Percentiles rank a stretch among this genome's conserved stretches.
Conservation (phyloP, 2,797 vertebrate species). For the Acropternis orthonyx region DNA sequence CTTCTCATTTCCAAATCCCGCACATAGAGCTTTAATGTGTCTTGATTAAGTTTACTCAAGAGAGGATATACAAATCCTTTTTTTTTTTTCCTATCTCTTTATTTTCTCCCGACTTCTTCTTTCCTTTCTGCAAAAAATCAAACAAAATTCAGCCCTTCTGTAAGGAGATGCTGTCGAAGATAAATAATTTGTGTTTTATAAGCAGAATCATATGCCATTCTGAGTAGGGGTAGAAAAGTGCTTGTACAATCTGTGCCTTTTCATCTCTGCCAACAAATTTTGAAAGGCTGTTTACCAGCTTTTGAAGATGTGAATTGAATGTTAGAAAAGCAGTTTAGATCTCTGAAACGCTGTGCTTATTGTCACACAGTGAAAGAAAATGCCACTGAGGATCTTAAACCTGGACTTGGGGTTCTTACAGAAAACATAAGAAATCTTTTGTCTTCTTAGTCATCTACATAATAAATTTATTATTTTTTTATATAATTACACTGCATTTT, state of each 20-base stretch:
- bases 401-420: background rate
- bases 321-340: slow-evolving; percentile 12
- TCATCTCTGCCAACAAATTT: slow-evolving; percentile 35
- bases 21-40: background rate
- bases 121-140: background rate
- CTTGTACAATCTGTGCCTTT: slow-evolving; percentile 50
- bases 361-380: background rate
- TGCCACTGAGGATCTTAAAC: background rate
- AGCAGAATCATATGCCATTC: slow-evolving; percentile 35
- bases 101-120: background rate
- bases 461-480: background rate
- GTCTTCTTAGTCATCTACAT: background rate
- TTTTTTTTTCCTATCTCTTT: background rate
- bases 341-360: background rate
- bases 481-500: background rate
- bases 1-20: background rate
- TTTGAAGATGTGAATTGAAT: background rate
- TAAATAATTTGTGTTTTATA: slow-evolving; percentile 39
- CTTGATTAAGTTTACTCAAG: background rate
- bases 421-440: background rate
- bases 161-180: background rate
- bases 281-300: slow-evolving; percentile 35
- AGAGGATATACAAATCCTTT: background rate
- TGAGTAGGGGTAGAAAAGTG: slow-evolving; percentile 36
- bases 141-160: background rate